A percentile compares a stretch with the other conserved stretches of the same genome.
Conservation (phyloP, 1,140 invertebrate species). For the Drosophila auraria region DNA sequence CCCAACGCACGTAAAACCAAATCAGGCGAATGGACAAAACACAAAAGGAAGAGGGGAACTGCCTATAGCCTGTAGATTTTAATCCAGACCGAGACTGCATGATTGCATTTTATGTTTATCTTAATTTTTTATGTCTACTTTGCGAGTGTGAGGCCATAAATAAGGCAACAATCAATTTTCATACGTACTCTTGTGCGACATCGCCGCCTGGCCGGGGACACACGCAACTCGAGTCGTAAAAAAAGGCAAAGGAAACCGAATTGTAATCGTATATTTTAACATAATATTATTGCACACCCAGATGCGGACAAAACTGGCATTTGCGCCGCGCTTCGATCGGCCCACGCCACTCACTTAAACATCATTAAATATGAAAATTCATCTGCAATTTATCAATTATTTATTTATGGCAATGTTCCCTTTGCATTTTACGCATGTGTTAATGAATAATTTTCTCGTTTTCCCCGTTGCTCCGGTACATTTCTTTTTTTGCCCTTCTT, state of each 20-base stretch:
- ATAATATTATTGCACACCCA: slow-evolving; percentile 78
- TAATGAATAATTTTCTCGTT: slow-evolving; percentile 81
- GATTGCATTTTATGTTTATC: slow-evolving; percentile 82
- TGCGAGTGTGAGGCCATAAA: slow-evolving; percentile 68
- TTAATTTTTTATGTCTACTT: slow-evolving; percentile 83
- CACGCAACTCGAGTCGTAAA: slow-evolving; percentile 67
- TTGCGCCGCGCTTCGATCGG: too few species aligned
- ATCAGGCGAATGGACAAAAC: slow-evolving; percentile 76
- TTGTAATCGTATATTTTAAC: slow-evolving; percentile 82
- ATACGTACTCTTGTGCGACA: slow-evolving; percentile 77
- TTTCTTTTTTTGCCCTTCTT: not conserved
- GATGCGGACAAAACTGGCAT: slow-evolving; percentile 49
- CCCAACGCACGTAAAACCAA: slow-evolving; percentile 76
- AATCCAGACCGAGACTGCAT: slow-evolving; percentile 61
- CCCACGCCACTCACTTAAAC: slow-evolving; percentile 74
- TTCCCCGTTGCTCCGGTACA: slow-evolving; percentile 10
- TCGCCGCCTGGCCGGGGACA: slow-evolving; percentile 24
- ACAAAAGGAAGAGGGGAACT: not conserved
- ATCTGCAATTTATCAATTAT: slow-evolving; percentile 84
- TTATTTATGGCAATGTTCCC: slow-evolving; percentile 80
- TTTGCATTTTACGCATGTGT: slow-evolving; percentile 80
- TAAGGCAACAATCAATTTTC: slow-evolving; percentile 83
- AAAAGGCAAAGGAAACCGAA: slow-evolving; percentile 47
- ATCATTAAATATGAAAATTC: slow-evolving; percentile 84
- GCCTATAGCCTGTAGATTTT: slow-evolving; percentile 33